These are phyloP conservation scores for Folsomia candida DNA, from an alignment of 2,888 invertebrate species.

Conservation along the genomic window DNA sequence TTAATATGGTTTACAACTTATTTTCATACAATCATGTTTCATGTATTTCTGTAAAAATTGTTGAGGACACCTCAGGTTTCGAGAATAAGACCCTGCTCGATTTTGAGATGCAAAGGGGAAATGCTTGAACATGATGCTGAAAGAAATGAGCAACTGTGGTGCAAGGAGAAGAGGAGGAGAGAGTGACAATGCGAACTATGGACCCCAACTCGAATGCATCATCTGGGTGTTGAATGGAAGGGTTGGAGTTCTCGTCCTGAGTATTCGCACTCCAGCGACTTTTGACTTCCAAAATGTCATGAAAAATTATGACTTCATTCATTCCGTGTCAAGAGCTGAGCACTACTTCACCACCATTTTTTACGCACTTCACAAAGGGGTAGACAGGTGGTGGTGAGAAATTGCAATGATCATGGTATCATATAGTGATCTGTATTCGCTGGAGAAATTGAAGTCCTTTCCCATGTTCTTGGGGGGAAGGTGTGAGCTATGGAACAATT, in stretches of 20 bases:
- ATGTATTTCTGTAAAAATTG: too few species aligned
- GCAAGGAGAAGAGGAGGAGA: neutral
- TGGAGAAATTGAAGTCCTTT: too few species aligned
- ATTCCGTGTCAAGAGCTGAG: constrained; percentile 12
- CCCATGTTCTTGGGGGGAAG: too few species aligned
- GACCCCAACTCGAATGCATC: constrained; percentile 6
- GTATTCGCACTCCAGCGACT: constrained; percentile 8
- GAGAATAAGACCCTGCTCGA: too few species aligned
- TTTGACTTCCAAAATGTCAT: constrained; percentile 36
- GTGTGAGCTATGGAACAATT: too few species aligned
- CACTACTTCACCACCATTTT: neutral
- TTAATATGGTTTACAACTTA: too few species aligned
- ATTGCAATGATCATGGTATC: neutral
- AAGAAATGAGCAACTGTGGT: constrained; percentile 7
- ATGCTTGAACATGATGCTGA: constrained; percentile 14
- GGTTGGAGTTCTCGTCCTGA: neutral
- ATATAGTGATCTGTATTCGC: too few species aligned
- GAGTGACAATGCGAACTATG: constrained; percentile 7
- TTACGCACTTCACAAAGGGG: neutral
- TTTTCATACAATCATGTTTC: too few species aligned
- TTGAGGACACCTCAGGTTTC: too few species aligned
- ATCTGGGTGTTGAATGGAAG: constrained; percentile 17
- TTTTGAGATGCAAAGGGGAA: neutral
- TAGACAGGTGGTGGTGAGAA: neutral
- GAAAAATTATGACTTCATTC: constrained; percentile 38